Percentiles rank a stretch among this genome's conserved stretches.
Conservation (phyloP, 2,888 invertebrate species). For the Chymomyza fuscimana region DNA sequence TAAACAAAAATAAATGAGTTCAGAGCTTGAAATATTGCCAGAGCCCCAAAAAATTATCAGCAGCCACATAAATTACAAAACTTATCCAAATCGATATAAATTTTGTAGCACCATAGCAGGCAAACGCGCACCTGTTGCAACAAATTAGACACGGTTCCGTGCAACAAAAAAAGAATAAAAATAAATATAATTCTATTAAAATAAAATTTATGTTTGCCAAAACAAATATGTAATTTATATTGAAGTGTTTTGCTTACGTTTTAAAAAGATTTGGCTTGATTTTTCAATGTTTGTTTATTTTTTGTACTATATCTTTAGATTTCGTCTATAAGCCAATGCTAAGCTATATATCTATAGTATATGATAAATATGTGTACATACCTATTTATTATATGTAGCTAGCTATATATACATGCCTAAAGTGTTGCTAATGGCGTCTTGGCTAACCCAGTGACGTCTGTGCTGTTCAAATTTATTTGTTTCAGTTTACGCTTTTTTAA, state of each 20-base stretch:
- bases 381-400: no score
- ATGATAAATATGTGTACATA: neutral
- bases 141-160: slow-evolving; percentile 12
- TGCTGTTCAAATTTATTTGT: neutral
- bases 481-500: neutral
- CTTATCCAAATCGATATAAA: slow-evolving; percentile 6
- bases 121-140: slow-evolving; percentile 18
- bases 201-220: slow-evolving; percentile 6
- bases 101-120: neutral
- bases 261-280: neutral
- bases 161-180: neutral
- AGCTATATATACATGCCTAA: neutral
- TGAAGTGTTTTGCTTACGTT: neutral
- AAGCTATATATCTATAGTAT: neutral
- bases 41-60: neutral
- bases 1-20: no score
- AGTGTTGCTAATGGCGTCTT: neutral
- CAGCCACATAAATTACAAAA: slow-evolving; percentile 3
- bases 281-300: neutral
- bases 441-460: neutral
- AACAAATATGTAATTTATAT: neutral
- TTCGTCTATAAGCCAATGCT: neutral
- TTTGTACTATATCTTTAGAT: neutral
- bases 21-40: neutral
- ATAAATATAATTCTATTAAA: neutral